Evolutionary conservation across 1,140 invertebrate species (phyloP), one percentile per base, ranked within the genome.

Genomic region (Maconellicoccus hirsutus): DNA sequence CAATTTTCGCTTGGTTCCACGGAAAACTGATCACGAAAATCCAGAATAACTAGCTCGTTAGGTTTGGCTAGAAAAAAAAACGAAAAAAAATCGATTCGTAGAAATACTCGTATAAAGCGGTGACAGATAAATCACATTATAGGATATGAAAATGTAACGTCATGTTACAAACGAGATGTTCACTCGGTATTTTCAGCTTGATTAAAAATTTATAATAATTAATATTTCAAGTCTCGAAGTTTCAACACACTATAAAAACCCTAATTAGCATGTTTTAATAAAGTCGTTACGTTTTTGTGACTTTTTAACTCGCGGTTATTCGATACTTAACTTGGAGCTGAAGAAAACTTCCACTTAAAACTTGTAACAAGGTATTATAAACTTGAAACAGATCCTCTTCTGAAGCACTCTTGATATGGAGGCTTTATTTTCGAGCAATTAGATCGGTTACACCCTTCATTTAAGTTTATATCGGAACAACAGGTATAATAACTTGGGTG

Each of bases 21-120:
- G 70, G 87, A 79, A 79, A 94, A 94, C 71, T 83, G 82, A 78
- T 93, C 90, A 59, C 90, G 83, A 80, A 94, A 94, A 79, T 93
- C 90, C 74, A 94, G 81, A 10, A 71, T 27, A 73, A 85, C 84
- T 59, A 94, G 83, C 29, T 88, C 79, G 81, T 90, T 85, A 73
- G 81, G 79, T 19, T 86, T 86, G 71, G 91, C 91, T 93, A 84
- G 70, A 86, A 76, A 78, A 78, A 78, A 77, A 76, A n/a, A n/a
- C n/a, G n/a, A n/a, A 74, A 71, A 63, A 22, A 33, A 71, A 71
- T 26, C 14, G 33, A 59, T 16, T 33, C n/a, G n/a, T 33, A 33
- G 29, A 33, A n/a, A 33, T 33, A 33, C 29, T 6, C 29, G 29
- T 12, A 33, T 33, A 33, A 33, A 12, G 29, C 29, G 29, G 29